phyloP scores from a whole-genome alignment of 2,113 vertebrate species.

The Tympanuchus pallidicinctus region DNA sequence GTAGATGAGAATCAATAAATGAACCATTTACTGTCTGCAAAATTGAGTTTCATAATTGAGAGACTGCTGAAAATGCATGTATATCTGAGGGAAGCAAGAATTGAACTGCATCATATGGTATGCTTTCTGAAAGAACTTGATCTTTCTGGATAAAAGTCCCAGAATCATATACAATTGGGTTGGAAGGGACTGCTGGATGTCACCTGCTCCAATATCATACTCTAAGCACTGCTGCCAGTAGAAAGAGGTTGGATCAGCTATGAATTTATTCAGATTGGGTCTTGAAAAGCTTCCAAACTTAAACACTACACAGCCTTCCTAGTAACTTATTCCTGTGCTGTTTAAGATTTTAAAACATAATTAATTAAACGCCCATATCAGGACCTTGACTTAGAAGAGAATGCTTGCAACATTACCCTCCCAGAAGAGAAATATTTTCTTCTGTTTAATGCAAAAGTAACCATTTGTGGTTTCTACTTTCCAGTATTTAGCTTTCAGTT shows the following conservation, averaged over 20 bases:
- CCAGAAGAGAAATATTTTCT: not conserved
- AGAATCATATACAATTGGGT: not conserved
- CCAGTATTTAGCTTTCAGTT: not conserved
- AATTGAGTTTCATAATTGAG: slow-evolving; percentile 44
- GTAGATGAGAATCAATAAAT: slow-evolving; percentile 47
- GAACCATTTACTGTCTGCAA: slow-evolving; percentile 26
- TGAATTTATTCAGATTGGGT: not conserved
- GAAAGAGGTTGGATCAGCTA: not conserved
- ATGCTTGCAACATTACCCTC: not conserved
- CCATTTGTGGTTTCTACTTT: not conserved
- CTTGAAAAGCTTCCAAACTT: not conserved
- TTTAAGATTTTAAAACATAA: not conserved
- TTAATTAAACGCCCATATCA: not conserved
- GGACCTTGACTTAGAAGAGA: not conserved
- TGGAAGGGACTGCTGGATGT: not conserved
- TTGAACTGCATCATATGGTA: not conserved
- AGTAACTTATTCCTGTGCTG: not conserved
- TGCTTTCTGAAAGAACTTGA: not conserved
- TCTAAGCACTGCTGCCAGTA: not conserved
- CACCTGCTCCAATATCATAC: not conserved
- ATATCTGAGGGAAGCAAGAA: slow-evolving; percentile 31
- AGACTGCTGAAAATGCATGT: not conserved
- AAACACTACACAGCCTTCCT: not conserved
- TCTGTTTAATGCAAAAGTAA: not conserved
- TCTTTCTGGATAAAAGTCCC: not conserved